Base-by-base conservation (phyloP, 2,113 vertebrate genomes). In the Ivindomyrus marchei region DNA sequence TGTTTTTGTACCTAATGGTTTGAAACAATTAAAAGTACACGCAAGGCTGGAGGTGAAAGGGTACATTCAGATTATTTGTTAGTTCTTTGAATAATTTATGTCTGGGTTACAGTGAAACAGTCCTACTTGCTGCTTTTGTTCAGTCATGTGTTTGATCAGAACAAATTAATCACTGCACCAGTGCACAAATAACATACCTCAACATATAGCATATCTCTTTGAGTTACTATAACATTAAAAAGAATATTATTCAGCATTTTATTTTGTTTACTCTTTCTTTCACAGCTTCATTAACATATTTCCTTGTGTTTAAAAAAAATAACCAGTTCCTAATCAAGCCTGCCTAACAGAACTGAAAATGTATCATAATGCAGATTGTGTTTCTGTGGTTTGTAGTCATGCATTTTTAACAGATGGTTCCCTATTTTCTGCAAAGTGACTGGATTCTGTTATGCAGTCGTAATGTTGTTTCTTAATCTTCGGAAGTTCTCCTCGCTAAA, bases 61-160 rank as follows among this genome's bases (percentile, higher is more conserved):
- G 15, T 19, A 80, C 3, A 42, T 70, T 70, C n/a, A 70, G n/a
- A 45, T 45, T 47, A 85, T 24, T 24, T 24, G 21, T 46, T 45
- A 46, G 45, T 13, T 80, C 36, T 80, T 15, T 4, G 66, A 74
- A 39, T 42, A 80, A 36, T 80, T 80, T 42, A 17, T 39, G 15
- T 70, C 11, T 42, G 36, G 36, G 74, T 0, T 80, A 39, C 74
- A 36, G 13, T 42, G 36, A 80, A 7, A 80, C 74, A 6, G 74
- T 39, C 13, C 74, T 80, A 42, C 74, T 80, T 80, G 74, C 31
- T 80, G 31, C 74, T 80, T 80, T 42, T 42, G 74, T 42, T 80
- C 74, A 80, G 74, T 80, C 74, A 80, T 80, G 74, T 80, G 36
- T 80, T 80, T 80, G 74, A 80, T 80, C 74, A 80, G 74, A 42